Percentiles rank a stretch among this genome's conserved stretches.
These are phyloP conservation scores for Lepus timidus DNA, from an alignment of 2,113 vertebrate species.

Conservation along the genomic window DNA sequence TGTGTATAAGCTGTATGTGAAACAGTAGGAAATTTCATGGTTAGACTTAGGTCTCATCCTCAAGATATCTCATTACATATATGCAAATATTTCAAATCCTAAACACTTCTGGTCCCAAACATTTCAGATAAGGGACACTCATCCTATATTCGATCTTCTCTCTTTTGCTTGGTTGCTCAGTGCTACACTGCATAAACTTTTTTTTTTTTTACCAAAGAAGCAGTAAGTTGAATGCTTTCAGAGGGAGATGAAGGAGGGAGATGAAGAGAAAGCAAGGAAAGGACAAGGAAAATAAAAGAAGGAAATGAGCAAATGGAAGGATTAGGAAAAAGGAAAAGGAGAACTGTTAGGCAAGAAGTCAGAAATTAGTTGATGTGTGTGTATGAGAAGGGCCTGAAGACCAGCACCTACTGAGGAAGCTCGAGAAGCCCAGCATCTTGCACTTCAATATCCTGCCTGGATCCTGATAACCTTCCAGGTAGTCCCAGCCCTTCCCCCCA, in stretches of 20 bases:
- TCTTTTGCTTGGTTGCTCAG: not conserved
- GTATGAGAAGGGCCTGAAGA: too few species aligned
- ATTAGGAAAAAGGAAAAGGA: not conserved
- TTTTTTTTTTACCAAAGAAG: not conserved
- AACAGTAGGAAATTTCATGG: not conserved
- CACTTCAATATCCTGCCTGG: too few species aligned
- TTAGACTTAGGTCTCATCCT: not conserved
- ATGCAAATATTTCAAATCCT: not conserved
- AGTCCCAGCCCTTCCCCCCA: too few species aligned
- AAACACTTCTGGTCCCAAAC: too few species aligned
- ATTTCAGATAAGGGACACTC: too few species aligned
- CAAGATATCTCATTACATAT: not conserved
- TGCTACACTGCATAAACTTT: not conserved
- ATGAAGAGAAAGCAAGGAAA: not conserved
- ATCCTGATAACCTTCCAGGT: too few species aligned
- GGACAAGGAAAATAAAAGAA: not conserved
- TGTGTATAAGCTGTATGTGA: not conserved
- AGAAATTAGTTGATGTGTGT: too few species aligned
- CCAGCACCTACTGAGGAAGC: too few species aligned
- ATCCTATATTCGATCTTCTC: too few species aligned
- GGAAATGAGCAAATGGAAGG: not conserved
- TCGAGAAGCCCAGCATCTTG: too few species aligned
- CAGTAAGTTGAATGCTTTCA: not conserved
- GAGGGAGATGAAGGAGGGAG: not conserved
- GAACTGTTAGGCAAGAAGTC: too few species aligned